These are phyloP conservation scores for Hexactinellida sp. DNA, from an alignment of 37 sponge, comb jelly and placozoan species.

Conservation along the genomic window DNA sequence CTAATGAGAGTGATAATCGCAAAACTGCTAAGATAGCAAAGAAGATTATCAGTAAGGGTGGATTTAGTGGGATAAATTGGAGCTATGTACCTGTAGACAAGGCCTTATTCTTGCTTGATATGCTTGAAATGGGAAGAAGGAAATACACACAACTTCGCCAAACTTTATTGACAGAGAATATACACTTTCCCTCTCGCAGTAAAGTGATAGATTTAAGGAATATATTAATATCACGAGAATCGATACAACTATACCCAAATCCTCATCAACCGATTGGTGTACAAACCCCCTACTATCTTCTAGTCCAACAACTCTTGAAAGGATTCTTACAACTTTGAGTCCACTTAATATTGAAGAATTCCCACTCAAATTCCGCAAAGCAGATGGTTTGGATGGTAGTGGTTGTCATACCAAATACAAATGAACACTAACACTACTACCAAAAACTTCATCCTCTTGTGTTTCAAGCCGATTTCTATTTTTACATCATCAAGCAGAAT, in stretches of 20 bases:
- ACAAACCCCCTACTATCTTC: constrained; percentile 16
- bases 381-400: background rate
- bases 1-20: background rate
- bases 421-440: background rate
- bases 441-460: background rate
- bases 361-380: constrained; percentile 7
- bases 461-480: too few relatives aligned
- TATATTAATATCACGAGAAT: background rate
- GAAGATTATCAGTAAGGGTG: background rate
- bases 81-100: constrained; percentile 3
- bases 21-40: background rate
- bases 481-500: background rate
- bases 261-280: constrained; percentile 16
- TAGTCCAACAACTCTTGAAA: constrained; percentile 8
- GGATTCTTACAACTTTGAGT: constrained; percentile 1
- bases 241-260: background rate
- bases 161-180: constrained; percentile 1
- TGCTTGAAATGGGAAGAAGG: constrained; percentile 16
- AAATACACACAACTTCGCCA: constrained; percentile 5
- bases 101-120: background rate
- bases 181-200: background rate
- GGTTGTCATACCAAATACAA: background rate
- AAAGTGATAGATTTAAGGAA: background rate
- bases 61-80: background rate
- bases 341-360: background rate